Base-by-base conservation (phyloP, 2,797 vertebrate species). In the Macrochelys suwanniensis region DNA sequence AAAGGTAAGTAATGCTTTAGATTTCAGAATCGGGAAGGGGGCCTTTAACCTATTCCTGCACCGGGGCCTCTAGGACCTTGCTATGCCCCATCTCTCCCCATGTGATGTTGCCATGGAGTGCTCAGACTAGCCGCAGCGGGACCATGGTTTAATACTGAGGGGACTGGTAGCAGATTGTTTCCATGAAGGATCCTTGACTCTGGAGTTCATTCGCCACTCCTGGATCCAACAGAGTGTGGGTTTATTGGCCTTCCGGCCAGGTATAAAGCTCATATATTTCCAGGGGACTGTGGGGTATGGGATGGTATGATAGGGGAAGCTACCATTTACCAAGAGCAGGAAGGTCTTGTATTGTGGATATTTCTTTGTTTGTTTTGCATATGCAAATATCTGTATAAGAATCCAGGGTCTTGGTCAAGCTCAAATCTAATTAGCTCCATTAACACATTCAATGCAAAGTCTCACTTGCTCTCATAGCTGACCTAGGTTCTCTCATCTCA, bases 401-500 rank as follows among this genome's bases (percentile, higher is more conserved):
- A 50, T 1, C 0, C 1, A 80, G 50, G 23, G 82, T 82, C 31
- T 87, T 68, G 84, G 82, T 0, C 7, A 89, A 15, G 0, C 65
- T n/a, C 7, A 89, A 53, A 90, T n/a, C 26, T 12, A 95, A 61
- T 76, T 86, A 0, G 88, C 54, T 91, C 26, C 88, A 88, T 83
- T 61, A 81, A 61, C 87, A 91, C 84, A 71, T n/a, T 25, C 57
- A 81, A 80, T 82, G 79, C 85, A 91, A 92, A 95, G 85, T 94
- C 82, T 51, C 54, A 87, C 47, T 79, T 49, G 68, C 37, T 21
- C n/a, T 50, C 91, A 84, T 90, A 92, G 88, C 84, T 81, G 80
- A 90, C 77, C 56, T 86, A 82, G 84, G 93, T 92, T 96, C 68
- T 89, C 91, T 23, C 77, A 57, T 88, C 94, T 90, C 89, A 79